Base-by-base conservation (phyloP, 2,113 vertebrate species). In the Scomber colias region DNA sequence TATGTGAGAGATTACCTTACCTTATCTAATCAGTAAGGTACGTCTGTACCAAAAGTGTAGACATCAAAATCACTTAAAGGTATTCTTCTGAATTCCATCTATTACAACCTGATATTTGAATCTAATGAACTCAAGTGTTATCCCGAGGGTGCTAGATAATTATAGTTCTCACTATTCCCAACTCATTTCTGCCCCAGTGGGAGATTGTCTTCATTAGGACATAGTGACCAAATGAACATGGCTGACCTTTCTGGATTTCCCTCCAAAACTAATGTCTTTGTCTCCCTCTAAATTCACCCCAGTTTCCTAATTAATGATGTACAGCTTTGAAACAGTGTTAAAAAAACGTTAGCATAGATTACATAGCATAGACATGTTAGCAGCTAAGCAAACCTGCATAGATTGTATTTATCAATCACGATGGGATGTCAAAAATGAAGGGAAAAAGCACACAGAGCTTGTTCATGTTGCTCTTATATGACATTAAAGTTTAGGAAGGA, bases 131-230 rank as follows among this genome's bases (percentile, higher is more conserved):
- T 84, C 56, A 11, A 66, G 59, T 69, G 4, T 84, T 89, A 79
- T 85, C 81, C 82, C 30, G 11, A 84, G 89, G 89, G 84, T 84
- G 71, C 75, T 56, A 73, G 85, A 81, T 93, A 92, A 94, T 94
- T 93, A 88, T 49, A 69, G 61, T 81, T 64, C 63, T 81, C 69
- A 35, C 77, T 85, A 50, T 69, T 82, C 81, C 76, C 48, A 65
- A 76, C 77, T 81, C 71, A 69, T 69, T 54, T 65, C 66, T 56
- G 48, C 72, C 82, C 74, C 84, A 77, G 79, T 64, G 63, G 90
- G 88, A 83, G 78, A 87, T 78, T 80, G 82, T 84, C 87, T 94
- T 94, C 93, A 94, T 95, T 93, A 93, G 87, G 86, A 92, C 77
- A 83, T n/a, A 77, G 82, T 92, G 92, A 91, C 93, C 91, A 87